Percentiles rank a stretch among this genome's conserved stretches.
These are phyloP conservation scores for Alitta virens DNA, from an alignment of 2,888 invertebrate genomes.

Conservation along the genomic window DNA sequence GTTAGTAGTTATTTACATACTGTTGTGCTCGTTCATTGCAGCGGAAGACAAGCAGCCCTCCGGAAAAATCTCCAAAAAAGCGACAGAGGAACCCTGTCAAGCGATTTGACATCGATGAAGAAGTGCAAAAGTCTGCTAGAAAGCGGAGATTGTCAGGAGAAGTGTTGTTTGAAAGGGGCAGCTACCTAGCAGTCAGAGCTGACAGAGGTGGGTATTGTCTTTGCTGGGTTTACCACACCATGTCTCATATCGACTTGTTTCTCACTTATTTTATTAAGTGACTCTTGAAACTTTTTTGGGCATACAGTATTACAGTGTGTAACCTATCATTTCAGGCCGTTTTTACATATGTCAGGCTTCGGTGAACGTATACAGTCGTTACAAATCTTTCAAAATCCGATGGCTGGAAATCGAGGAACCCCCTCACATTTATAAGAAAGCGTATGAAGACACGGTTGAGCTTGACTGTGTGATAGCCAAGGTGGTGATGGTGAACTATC, in stretches of 20 bases:
- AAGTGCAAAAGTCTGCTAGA: not conserved
- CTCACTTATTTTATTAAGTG: not conserved
- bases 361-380: slow-evolving; percentile 84
- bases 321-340: slow-evolving; percentile 39
- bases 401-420: slow-evolving; percentile 71
- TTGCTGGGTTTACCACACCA: too few relatives aligned
- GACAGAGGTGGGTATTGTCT: slow-evolving; percentile 6
- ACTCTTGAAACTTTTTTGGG: not conserved
- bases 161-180: slow-evolving; percentile 7
- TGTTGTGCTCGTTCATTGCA: too few relatives aligned
- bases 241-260: too few relatives aligned
- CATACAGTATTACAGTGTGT: not conserved
- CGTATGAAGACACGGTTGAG: slow-evolving; percentile 80
- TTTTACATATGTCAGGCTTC: slow-evolving; percentile 77
- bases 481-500: slow-evolving; percentile 67
- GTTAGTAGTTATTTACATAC: too few relatives aligned
- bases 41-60: not conserved
- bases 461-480: slow-evolving; percentile 56
- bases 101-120: not conserved
- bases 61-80: not conserved
- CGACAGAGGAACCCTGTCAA: not conserved
- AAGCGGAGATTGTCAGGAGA: not conserved
- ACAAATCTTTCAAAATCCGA: slow-evolving; percentile 77
- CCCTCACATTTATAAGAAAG: slow-evolving; percentile 74
- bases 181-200: slow-evolving; percentile 8